A percentile compares a stretch with the other conserved stretches of the same genome.
These are phyloP conservation scores for Tineola bisselliella DNA, from an alignment of 2,888 invertebrate species.

Conservation along the genomic window DNA sequence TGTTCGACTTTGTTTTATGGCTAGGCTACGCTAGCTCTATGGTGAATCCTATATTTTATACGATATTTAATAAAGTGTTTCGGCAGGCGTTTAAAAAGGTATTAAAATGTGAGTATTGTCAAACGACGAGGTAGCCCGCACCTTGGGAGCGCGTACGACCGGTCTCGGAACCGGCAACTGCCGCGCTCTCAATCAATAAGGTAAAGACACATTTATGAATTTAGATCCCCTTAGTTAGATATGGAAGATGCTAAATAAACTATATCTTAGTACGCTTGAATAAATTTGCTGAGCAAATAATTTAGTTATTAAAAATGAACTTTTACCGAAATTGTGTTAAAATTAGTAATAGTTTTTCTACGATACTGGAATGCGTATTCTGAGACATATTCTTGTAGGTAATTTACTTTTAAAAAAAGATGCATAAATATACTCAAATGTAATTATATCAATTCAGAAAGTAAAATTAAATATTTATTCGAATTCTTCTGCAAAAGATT, in stretches of 20 bases:
- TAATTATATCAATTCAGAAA: too few species aligned
- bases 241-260: neutral
- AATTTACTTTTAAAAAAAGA: too few species aligned
- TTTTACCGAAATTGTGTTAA: too few species aligned
- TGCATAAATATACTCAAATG: too few species aligned
- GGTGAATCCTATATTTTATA: conserved; percentile 96
- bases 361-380: too few species aligned
- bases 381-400: too few species aligned
- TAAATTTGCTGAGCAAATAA: neutral
- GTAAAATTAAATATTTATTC: too few species aligned
- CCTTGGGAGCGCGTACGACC: conserved; percentile 63
- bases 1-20: conserved; percentile 91
- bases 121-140: conserved; percentile 56
- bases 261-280: neutral
- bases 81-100: conserved; percentile 91
- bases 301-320: too few species aligned
- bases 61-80: conserved; percentile 94
- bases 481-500: too few species aligned
- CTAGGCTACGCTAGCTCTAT: conserved; percentile 93
- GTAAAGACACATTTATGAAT: conserved; percentile 47
- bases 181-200: conserved; percentile 60
- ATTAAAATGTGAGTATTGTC: conserved; percentile 78
- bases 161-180: conserved; percentile 51
- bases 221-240: neutral
- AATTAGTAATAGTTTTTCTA: too few species aligned